Conservation (phyloP, 2,113 vertebrate genomes). For the Takifugu flavidus region DNA sequence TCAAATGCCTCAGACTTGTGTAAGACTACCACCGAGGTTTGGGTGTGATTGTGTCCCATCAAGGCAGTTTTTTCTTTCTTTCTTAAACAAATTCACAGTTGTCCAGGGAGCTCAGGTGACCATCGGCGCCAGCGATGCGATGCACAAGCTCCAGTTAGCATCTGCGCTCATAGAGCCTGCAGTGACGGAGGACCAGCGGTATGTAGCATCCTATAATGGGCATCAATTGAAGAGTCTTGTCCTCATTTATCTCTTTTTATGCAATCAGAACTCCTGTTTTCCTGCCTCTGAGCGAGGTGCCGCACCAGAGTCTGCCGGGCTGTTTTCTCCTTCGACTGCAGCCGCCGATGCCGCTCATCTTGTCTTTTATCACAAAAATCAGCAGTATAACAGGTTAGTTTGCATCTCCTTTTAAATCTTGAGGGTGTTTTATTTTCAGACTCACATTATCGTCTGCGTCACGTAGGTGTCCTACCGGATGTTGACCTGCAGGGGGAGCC, state of each 20-base stretch:
- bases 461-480: conserved; percentile 51
- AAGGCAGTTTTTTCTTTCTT: background rate
- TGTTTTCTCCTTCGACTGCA: conserved; percentile 78
- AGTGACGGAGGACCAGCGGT: conserved; percentile 64
- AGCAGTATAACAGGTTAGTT: conserved; percentile 74
- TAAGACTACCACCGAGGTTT: conserved; percentile 39
- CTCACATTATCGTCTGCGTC: background rate
- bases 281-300: conserved; percentile 57
- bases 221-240: background rate
- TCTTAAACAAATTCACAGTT: background rate
- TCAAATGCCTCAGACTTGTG: conserved; percentile 57
- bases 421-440: background rate
- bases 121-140: conserved; percentile 28
- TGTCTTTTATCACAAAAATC: conserved; percentile 68
- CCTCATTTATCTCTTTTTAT: background rate
- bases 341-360: conserved; percentile 67
- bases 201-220: background rate
- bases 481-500: conserved; percentile 70
- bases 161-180: conserved; percentile 63
- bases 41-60: background rate
- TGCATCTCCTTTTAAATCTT: background rate
- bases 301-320: conserved; percentile 67
- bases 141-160: conserved; percentile 59
- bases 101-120: conserved; percentile 59
- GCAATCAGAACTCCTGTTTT: conserved; percentile 64